Evolutionary conservation across 2,797 vertebrate species (phyloP).

Genomic region (Sciaenops ocellatus): DNA sequence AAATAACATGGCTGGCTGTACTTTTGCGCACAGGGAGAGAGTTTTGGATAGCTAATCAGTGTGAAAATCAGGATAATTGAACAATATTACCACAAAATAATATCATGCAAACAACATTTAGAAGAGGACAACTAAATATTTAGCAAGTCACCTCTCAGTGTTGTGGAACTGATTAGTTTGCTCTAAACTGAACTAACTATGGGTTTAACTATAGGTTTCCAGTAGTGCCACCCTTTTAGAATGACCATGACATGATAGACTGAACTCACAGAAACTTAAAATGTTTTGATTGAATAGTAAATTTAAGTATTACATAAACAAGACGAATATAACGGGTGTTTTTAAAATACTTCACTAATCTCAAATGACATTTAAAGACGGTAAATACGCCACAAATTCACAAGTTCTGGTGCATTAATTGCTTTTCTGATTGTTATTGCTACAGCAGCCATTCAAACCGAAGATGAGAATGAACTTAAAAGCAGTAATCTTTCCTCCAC

Average conservation of each 20-base stretch:
- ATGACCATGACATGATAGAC: not conserved
- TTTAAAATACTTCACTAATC: too few species aligned
- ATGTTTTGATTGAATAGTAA: not conserved
- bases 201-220: not conserved
- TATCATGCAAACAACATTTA: slow-evolving; percentile 24
- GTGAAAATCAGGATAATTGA: slow-evolving; percentile 55
- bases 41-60: slow-evolving; percentile 50
- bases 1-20: slow-evolving; percentile 66
- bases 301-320: not conserved
- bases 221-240: not conserved
- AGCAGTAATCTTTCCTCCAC: not conserved
- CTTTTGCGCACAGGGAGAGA: slow-evolving; percentile 61
- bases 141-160: slow-evolving; percentile 15
- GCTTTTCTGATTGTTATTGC: not conserved
- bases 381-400: not conserved
- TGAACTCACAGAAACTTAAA: not conserved
- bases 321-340: not conserved
- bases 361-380: not conserved
- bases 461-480: not conserved
- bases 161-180: too few species aligned
- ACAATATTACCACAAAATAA: slow-evolving; percentile 35
- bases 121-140: slow-evolving; percentile 36
- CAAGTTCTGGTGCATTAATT: not conserved
- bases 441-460: too few species aligned
- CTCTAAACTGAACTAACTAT: too few species aligned